Evolutionary conservation across 64 coral and sea anemone genomes (phyloP), one percentile per base, ranked within the genome.

Genomic region (Stichodactyla helianthus): DNA sequence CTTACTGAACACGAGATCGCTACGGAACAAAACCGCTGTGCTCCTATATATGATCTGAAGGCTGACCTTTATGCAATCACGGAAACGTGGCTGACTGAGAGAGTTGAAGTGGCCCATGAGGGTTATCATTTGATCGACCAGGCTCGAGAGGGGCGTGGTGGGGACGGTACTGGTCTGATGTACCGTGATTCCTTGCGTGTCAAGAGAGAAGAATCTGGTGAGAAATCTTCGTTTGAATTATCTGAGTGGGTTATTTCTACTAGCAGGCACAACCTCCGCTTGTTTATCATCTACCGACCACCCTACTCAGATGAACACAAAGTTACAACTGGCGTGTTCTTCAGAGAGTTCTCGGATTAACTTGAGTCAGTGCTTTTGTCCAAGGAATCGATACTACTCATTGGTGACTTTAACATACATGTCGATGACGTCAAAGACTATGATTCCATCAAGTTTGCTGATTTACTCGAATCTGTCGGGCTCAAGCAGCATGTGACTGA

Each of bases 51-150:
- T 58, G 83, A 67, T 52, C 59, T 85, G 31, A 85, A 86, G 54
- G 85, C 85, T 74, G 64, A 86, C 44, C 51, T 86, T 52, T 86
- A 86, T 53, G 85, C 61, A 86, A 86, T 71, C n/a, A 86, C 85
- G 16, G 85, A 86, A 86, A 86, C 85, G 6, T 74, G 85, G 85
- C 63, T 86, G 54, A 53, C 85, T 17, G 85, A 86, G 28, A 74
- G 85, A 71, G 85, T 19, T 17, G 85, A 86, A 31, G 25, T 86
- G 22, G 54, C 12, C 51, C 85, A 7, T 27, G 50, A 86, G 20
- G 63, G 85, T 50, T 86, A 71, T 22, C 67, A 86, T 74, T 54
- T 74, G 2, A 23, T 86, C 50, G 85, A 86, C 51, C 62, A 74
- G 17, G 50, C 63, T 17, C 85, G 85, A 6, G 63, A 67, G 27